Evolutionary conservation across 2,888 invertebrate genomes (phyloP).

Genomic region (Notodonta dromedarius): DNA sequence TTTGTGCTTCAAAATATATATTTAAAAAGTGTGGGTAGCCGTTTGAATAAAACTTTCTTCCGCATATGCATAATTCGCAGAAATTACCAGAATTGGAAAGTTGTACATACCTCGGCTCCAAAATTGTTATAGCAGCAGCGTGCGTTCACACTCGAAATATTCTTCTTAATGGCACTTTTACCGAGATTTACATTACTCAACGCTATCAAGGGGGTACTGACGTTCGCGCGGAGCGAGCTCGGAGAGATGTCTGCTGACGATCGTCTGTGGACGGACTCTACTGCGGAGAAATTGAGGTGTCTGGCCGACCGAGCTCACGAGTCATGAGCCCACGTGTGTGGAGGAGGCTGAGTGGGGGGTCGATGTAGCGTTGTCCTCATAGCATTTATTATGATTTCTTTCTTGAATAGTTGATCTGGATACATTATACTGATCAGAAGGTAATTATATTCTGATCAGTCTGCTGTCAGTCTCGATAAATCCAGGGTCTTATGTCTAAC

Average conservation of each 20-base stretch:
- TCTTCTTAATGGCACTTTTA: constrained; percentile 33
- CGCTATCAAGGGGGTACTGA: background rate
- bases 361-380: background rate
- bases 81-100: constrained; percentile 35
- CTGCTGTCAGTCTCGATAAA: no score
- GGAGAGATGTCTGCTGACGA: background rate
- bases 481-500: no score
- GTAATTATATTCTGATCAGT: no score
- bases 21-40: background rate
- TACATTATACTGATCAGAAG: no score
- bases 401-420: no score
- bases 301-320: background rate
- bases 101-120: constrained; percentile 33
- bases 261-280: background rate
- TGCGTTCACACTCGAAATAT: constrained; percentile 17
- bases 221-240: background rate
- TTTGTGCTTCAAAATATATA: no score
- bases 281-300: constrained; percentile 7
- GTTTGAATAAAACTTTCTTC: constrained; percentile 13
- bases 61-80: constrained; percentile 14
- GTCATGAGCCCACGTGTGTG: background rate
- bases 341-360: background rate
- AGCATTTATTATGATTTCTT: no score
- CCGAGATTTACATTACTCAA: constrained; percentile 10
- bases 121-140: constrained; percentile 10